phyloP scores from a whole-genome alignment of 2,888 invertebrate genomes.

The Leistus spinibarbis region DNA sequence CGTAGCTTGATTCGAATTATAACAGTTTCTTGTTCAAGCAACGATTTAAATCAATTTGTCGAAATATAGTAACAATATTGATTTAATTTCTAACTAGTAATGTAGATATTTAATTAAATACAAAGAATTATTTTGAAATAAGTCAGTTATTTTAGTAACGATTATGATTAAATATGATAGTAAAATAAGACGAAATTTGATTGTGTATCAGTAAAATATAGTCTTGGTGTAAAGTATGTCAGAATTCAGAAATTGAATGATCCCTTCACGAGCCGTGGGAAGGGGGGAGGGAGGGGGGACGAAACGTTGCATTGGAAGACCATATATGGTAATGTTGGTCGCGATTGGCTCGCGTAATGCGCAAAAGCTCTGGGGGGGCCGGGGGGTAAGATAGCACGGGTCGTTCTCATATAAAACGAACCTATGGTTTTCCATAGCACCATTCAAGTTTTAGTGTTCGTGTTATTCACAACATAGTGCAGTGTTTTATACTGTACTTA shows the following conservation, averaged over 20 bases:
- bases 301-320: constrained; percentile 69
- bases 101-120: background rate
- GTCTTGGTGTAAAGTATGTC: constrained; percentile 47
- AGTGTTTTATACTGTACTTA: constrained; percentile 48
- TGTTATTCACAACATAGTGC: constrained; percentile 52
- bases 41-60: too few relatives aligned
- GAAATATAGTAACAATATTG: background rate
- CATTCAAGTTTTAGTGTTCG: constrained; percentile 52
- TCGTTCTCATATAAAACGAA: constrained; percentile 62
- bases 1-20: constrained; percentile 9
- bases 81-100: background rate
- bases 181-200: constrained; percentile 14
- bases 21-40: too few relatives aligned
- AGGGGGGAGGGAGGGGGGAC: constrained; percentile 48
- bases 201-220: constrained; percentile 23
- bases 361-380: constrained; percentile 55
- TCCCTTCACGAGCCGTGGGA: constrained; percentile 15
- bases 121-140: background rate
- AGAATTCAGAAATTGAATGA: constrained; percentile 42
- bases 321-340: constrained; percentile 80
- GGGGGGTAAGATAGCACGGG: constrained; percentile 65
- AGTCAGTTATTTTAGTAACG: background rate
- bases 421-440: constrained; percentile 46
- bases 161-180: background rate
- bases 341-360: constrained; percentile 66